These are phyloP conservation scores for Drosophila nigritarsus DNA, from an alignment of 2,888 invertebrate species.

Conservation along the genomic window DNA sequence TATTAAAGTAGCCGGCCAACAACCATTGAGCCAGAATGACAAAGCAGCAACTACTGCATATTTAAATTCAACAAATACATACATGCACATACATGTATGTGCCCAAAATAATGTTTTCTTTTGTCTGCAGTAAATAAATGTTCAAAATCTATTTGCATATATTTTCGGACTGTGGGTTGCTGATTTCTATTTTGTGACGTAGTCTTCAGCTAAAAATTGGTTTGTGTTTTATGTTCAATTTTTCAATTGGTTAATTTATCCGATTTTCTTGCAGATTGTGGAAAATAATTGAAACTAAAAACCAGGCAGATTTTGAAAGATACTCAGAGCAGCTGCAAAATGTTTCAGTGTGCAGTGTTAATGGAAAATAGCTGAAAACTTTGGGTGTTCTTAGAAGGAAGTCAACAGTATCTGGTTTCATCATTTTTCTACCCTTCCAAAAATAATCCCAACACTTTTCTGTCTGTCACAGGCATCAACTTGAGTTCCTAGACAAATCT, in stretches of 20 bases:
- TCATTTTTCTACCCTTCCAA: not conserved
- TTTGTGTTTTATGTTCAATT: not conserved
- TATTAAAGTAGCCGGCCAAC: not conserved
- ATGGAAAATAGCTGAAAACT: not conserved
- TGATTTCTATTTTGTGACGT: conserved; percentile 9
- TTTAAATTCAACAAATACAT: conserved; percentile 5
- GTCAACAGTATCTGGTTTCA: not conserved
- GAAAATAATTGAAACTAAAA: not conserved
- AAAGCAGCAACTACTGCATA: conserved; percentile 41
- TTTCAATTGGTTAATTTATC: not conserved
- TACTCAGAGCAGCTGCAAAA: not conserved
- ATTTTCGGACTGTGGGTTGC: conserved; percentile 7
- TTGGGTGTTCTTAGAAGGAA: not conserved
- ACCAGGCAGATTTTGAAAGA: not conserved
- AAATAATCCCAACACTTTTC: not conserved
- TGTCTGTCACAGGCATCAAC: not conserved
- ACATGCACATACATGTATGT: not conserved
- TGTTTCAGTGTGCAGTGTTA: not conserved
- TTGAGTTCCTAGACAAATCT: not conserved
- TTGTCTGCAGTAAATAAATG: conserved; percentile 10
- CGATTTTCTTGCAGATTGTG: not conserved
- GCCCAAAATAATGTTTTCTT: not conserved
- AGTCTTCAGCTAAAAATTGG: too few relatives aligned
- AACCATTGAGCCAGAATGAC: conserved; percentile 45
- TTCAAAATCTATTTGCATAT: conserved; percentile 48